A percentile compares a stretch with the other conserved stretches of the same genome.
Conservation (phyloP, 2,797 vertebrate species). For the Amblyopsis hoosieri region DNA sequence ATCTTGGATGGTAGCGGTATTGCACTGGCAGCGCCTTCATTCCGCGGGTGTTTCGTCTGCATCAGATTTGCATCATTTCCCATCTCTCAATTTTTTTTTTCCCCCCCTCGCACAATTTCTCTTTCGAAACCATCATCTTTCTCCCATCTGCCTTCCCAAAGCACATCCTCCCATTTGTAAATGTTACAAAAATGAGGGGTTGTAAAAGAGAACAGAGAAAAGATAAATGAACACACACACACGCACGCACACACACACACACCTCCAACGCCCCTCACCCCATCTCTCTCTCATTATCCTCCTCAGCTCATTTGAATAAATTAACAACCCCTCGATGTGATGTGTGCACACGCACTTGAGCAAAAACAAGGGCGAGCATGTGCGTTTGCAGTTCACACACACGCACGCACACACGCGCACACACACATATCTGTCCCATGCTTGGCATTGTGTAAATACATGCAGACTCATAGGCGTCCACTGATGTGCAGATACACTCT, state of each 20-base stretch:
- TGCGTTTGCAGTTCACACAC: conserved; percentile 12
- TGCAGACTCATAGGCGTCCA: conserved; percentile 28
- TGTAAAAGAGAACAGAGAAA: conserved; percentile 30
- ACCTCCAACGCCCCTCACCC: conserved; percentile 53
- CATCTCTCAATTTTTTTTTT: neutral
- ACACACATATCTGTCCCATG: conserved; percentile 26
- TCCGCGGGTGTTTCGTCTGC: conserved; percentile 52
- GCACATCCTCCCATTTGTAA: conserved; percentile 62
- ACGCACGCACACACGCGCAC: conserved; percentile 6
- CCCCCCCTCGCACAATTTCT: neutral
- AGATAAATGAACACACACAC: conserved; percentile 26
- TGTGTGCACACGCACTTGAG: conserved; percentile 35
- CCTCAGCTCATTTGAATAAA: conserved; percentile 82
- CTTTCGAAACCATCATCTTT: conserved; percentile 19
- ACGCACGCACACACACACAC: conserved; percentile 15
- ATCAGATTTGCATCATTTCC: conserved; percentile 33
- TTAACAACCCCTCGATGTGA: conserved; percentile 76
- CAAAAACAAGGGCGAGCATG: conserved; percentile 25
- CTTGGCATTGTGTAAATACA: conserved; percentile 46
- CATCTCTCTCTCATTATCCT: conserved; percentile 69
- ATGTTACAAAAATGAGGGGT: conserved; percentile 38
- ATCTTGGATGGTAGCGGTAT: conserved; percentile 71
- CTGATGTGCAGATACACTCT: conserved; percentile 60
- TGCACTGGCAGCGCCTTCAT: conserved; percentile 60
- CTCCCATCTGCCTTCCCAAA: conserved; percentile 22